Evolutionary conservation across 2,888 invertebrate genomes (phyloP), one percentile per base, ranked within the genome.

Genomic region (Limnephilus auricula): DNA sequence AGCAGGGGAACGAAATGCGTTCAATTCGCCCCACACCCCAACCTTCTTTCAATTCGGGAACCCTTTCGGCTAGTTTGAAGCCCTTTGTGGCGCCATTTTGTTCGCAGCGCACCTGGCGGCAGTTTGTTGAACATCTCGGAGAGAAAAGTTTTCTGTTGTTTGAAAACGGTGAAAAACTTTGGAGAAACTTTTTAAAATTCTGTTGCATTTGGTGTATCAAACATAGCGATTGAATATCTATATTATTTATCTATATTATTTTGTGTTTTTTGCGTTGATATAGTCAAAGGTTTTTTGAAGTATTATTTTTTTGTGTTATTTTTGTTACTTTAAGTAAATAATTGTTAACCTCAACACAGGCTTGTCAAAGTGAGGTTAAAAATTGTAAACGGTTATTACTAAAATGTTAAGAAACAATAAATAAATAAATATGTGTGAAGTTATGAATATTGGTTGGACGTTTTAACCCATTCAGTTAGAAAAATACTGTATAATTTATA

Each of bases 71-170:
- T 37, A n/a, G 15, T 50, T 65, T 65, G 65, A 30, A 15, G 65
- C 85, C 85, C 85, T 40, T 40, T 84, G 45, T 34, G 32, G 34
- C 82, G 82, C 82, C 82, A 82, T 82, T 82, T 82, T 82, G 82
- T 82, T 82, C 13, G 37, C n/a, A 85, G 84, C 40, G 37, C 85
- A 85, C 85, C 85, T 85, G 85, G 85, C 30, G 37, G 85, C 40
- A n/a, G 37, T 85, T 40, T 82, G 30, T 80, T 31, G 15, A 32
- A 80, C 18, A 80, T 9, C 9, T 80, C 25, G 25, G 4, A 34
- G 5, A 31, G 34, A 32, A 34, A 32, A 32, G 80, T 31, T 15
- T 6, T 2, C 32, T 32, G 13, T 65, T 45, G 45, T 45, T 45
- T 65, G 9, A 18, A 65, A 18, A 65, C 65, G 9, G 65, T 6